Conservation (phyloP, 2,797 vertebrate genomes). For the Malacoctenus gilli region DNA sequence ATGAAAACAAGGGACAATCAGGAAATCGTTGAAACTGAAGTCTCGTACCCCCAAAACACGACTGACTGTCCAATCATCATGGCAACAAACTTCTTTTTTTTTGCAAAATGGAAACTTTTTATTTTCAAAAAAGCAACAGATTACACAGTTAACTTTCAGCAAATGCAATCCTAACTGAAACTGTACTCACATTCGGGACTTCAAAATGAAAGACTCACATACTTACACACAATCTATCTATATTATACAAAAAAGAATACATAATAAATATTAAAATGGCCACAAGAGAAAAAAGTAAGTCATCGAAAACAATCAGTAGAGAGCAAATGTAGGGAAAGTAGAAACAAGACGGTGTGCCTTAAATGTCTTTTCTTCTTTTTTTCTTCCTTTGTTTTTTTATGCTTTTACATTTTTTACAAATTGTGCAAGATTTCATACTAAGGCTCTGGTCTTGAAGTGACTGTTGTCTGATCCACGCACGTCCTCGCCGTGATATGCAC, state of each 20-base stretch:
- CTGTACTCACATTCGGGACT: slow-evolving; percentile 98
- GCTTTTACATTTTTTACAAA: slow-evolving; percentile 89
- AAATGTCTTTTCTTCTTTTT: slow-evolving; percentile 88
- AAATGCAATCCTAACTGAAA: slow-evolving; percentile 99
- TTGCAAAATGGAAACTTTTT: slow-evolving; percentile 97
- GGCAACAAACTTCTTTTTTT: slow-evolving; percentile 5
- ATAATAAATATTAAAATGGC: slow-evolving; percentile 95
- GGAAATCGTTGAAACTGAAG: too few relatives aligned
- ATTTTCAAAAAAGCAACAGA: slow-evolving; percentile 99
- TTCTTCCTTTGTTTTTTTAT: slow-evolving; percentile 40
- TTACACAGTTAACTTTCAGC: slow-evolving; percentile 99
- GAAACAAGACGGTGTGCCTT: slow-evolving; percentile 98
- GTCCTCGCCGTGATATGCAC: slow-evolving; percentile 42
- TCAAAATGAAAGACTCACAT: slow-evolving; percentile 99
- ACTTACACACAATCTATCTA: slow-evolving; percentile 95
- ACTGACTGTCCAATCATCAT: too few relatives aligned
- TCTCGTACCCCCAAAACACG: too few relatives aligned
- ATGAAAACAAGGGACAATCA: too few relatives aligned
- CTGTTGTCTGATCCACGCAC: slow-evolving; percentile 88
- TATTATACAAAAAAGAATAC: slow-evolving; percentile 99
- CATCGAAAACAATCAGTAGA: slow-evolving; percentile 97
- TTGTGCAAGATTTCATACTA: slow-evolving; percentile 99
- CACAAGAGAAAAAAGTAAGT: slow-evolving; percentile 93
- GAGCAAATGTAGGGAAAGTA: slow-evolving; percentile 99
- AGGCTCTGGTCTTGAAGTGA: slow-evolving; percentile 98